Percentiles rank a stretch among this genome's conserved stretches.
phyloP scores from a whole-genome alignment of 2,797 vertebrate species.

The Mormyrus hasselquistii region DNA sequence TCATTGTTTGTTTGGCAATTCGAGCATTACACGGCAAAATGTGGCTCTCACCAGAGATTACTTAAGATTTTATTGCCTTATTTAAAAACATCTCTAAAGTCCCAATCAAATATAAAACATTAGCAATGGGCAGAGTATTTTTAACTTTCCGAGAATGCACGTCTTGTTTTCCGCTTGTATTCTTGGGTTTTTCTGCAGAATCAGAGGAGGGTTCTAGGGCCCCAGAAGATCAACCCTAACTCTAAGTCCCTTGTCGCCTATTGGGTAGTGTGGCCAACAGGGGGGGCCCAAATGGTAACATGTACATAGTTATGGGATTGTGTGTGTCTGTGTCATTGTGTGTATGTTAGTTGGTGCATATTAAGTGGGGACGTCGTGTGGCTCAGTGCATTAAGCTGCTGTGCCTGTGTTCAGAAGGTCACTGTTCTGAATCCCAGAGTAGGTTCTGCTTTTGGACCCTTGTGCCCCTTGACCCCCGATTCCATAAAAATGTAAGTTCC shows the following conservation, averaged over 20 bases:
- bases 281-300: not conserved
- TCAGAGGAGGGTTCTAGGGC: not conserved
- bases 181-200: not conserved
- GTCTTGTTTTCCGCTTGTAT: not conserved
- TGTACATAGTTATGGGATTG: not conserved
- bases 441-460: not conserved
- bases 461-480: not conserved
- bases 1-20: not conserved
- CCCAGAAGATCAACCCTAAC: not conserved
- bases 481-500: not conserved
- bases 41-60: not conserved
- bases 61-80: not conserved
- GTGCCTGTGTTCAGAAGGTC: not conserved
- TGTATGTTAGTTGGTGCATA: not conserved
- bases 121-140: not conserved
- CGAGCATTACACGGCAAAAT: not conserved
- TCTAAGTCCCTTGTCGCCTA: not conserved
- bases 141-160: not conserved
- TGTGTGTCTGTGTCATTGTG: not conserved
- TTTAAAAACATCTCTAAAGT: not conserved
- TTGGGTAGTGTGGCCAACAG: not conserved
- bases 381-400: not conserved
- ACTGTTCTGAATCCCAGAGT: not conserved
- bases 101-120: constrained; percentile 3
- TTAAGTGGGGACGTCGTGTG: not conserved